Conservation (phyloP, 2,113 vertebrate genomes). For the Xiphophorus hellerii region DNA sequence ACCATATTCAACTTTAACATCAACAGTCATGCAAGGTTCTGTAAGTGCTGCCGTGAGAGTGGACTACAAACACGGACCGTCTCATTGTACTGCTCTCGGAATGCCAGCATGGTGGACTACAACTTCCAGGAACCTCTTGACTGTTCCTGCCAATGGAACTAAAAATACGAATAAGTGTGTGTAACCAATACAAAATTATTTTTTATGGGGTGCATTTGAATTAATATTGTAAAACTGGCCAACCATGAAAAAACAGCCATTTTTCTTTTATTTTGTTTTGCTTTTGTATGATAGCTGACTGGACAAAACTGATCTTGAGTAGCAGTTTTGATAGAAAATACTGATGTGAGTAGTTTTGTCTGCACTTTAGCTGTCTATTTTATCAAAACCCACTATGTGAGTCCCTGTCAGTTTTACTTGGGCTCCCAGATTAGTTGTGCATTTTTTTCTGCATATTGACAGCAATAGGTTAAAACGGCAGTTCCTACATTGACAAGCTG, state of each 20-base stretch:
- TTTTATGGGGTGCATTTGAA: neutral
- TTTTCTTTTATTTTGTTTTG: neutral
- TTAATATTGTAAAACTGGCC: slow-evolving; percentile 36
- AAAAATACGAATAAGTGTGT: slow-evolving; percentile 32
- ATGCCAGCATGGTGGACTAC: slow-evolving; percentile 89
- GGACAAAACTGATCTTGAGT: slow-evolving; percentile 24
- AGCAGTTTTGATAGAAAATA: slow-evolving; percentile 34
- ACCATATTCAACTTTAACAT: slow-evolving; percentile 99
- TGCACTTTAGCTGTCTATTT: slow-evolving; percentile 42
- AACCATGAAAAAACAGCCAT: slow-evolving; percentile 50
- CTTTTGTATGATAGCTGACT: slow-evolving; percentile 24
- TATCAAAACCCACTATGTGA: slow-evolving; percentile 25
- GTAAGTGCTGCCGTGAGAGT: slow-evolving; percentile 95
- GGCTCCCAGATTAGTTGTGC: slow-evolving; percentile 20
- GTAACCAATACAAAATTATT: neutral
- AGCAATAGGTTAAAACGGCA: slow-evolving; percentile 25
- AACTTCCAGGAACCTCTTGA: slow-evolving; percentile 91
- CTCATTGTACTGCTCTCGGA: slow-evolving; percentile 91
- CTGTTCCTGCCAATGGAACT: slow-evolving; percentile 97
- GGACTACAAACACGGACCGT: slow-evolving; percentile 88
- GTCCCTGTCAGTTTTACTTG: slow-evolving; percentile 31
- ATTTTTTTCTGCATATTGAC: slow-evolving; percentile 35
- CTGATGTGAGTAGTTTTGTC: slow-evolving; percentile 31
- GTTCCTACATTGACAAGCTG: slow-evolving; percentile 12
- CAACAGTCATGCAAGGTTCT: slow-evolving; percentile 95